Base-by-base conservation (phyloP, 2,888 invertebrate species). In the Carterocephalus palaemon region DNA sequence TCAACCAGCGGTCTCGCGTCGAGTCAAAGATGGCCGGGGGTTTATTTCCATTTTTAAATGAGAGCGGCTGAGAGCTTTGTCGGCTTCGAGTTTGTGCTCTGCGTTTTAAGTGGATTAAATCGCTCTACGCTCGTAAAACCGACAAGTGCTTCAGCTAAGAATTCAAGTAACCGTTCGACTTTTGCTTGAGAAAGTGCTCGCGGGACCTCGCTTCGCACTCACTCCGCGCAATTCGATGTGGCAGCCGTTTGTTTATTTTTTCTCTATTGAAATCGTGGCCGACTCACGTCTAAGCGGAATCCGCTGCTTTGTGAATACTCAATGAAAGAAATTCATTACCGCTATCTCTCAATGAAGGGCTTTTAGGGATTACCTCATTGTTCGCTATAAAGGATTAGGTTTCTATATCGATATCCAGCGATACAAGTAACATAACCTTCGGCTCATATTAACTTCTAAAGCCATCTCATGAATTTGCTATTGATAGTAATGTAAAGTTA, bases 21-120 rank as follows among this genome's bases (percentile, higher is more conserved):
- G 81, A 84, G 75, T 83, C 83, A 85, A 83, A 85, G 85, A 86
- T 84, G 84, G 82, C 75, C 71, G 76, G 70, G 68, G 73, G 79
- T 85, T 86, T 86, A 86, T 85, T 86, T 86, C 85, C 85, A 86
- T 86, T 86, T 86, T 85, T 86, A 86, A 86, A 86, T 85, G 83
- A 85, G 84, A 81, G 77, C 83, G 83, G 76, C 83, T 81, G 81
- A 85, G 85, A 85, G 85, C 85, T 85, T 85, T 86, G 85, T 85
- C 84, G 85, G 85, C 78, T 75, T 63, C 57, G 79, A 84, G 85
- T 78, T 80, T 84, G 84, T 85, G 85, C 84, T 84, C 77, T 78
- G 85, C 78, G 85, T 87, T 88, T 86, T 87, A 88, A 88, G 87
- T 88, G 88, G 88, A 87, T 87, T 88, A 87, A 87, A 87, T 84